These are phyloP conservation scores for Danio kyathit DNA, from an alignment of 2,797 vertebrate species.

Conservation along the genomic window DNA sequence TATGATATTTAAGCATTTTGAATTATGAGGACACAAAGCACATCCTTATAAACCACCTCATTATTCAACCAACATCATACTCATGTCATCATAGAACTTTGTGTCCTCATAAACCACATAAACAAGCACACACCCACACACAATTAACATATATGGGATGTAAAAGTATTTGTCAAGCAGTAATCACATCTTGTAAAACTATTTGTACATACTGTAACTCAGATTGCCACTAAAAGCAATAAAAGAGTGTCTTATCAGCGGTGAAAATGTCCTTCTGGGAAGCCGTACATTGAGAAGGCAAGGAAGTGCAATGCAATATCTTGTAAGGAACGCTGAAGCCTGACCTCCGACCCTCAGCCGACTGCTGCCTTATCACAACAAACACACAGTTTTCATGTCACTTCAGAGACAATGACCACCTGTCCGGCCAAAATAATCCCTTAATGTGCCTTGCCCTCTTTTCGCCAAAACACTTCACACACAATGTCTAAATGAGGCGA, in stretches of 20 bases:
- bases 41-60: too few species aligned
- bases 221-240: not conserved
- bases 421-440: conserved; percentile 71
- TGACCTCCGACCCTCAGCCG: conserved; percentile 68
- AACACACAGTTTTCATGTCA: conserved; percentile 74
- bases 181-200: not conserved
- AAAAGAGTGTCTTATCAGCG: not conserved
- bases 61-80: too few species aligned
- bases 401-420: conserved; percentile 66
- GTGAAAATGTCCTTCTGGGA: not conserved
- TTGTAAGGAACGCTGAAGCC: conserved; percentile 10
- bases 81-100: too few species aligned
- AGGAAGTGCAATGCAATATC: not conserved
- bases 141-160: too few species aligned
- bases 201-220: not conserved
- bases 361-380: conserved; percentile 69
- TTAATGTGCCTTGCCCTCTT: conserved; percentile 57
- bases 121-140: too few species aligned
- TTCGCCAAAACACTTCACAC: conserved; percentile 55
- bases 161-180: not conserved
- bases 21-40: too few species aligned
- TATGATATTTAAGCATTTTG: too few species aligned
- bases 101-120: too few species aligned
- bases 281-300: not conserved
- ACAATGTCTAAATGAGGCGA: conserved; percentile 57